phyloP scores from a whole-genome alignment of 2,113 vertebrate species.

The Notarius quadriscutis region DNA sequence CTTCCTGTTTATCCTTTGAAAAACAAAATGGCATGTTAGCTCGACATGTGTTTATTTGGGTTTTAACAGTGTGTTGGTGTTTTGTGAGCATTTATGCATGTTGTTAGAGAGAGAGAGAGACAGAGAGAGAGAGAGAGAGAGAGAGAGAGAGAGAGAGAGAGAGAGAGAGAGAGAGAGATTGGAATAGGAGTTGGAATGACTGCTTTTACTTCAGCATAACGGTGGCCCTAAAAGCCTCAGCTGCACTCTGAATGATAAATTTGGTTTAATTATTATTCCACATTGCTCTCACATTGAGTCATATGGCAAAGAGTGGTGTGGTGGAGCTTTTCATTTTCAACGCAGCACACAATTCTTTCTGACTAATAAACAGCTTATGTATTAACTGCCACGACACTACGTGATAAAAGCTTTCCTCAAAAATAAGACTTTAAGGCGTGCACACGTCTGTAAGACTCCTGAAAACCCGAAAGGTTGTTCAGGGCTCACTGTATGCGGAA shows the following conservation, averaged over 20 bases:
- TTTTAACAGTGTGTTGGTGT: slow-evolving; percentile 4
- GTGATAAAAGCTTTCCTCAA: background rate
- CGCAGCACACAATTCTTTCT: slow-evolving; percentile 7
- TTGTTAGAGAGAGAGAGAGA: background rate
- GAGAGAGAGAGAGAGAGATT: background rate
- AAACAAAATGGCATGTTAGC: background rate
- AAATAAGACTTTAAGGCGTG: background rate
- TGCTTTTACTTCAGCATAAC: slow-evolving; percentile 37
- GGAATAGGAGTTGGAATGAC: background rate
- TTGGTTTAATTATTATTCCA: slow-evolving; percentile 35
- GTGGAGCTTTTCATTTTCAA: slow-evolving; percentile 32
- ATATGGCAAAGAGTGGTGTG: slow-evolving; percentile 24
- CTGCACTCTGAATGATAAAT: slow-evolving; percentile 35
- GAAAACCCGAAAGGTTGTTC: background rate
- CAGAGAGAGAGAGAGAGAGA: background rate
- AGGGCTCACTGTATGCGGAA: background rate
- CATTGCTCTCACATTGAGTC: slow-evolving; percentile 40
- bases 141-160: background rate
- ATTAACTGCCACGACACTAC: background rate
- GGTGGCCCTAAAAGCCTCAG: slow-evolving; percentile 21
- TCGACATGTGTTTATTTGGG: slow-evolving; percentile 2
- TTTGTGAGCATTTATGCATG: background rate
- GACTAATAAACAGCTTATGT: slow-evolving; percentile 21
- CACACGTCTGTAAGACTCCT: background rate
- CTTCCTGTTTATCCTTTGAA: background rate